Percentiles rank a stretch among this genome's conserved stretches.
Evolutionary conservation across 2,113 vertebrate species (phyloP).

Genomic region (Glareola pratincola): DNA sequence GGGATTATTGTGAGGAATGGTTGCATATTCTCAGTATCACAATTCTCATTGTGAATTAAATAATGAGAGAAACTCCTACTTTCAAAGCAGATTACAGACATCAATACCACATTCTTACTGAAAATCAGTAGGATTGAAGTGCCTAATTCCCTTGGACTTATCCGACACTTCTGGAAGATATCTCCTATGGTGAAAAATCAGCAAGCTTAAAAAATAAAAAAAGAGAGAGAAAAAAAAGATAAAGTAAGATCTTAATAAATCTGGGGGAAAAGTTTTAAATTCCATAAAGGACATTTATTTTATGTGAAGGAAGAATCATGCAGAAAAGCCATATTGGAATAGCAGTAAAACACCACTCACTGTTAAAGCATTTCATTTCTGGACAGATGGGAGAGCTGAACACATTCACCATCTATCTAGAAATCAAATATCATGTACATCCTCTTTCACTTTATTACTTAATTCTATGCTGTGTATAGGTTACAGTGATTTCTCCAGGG

Average conservation of each 20-base stretch:
- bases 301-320: not conserved
- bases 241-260: not conserved
- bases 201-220: not conserved
- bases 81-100: not conserved
- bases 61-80: not conserved
- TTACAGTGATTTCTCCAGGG: conserved; percentile 46
- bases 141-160: not conserved
- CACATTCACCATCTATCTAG: not conserved
- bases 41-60: not conserved
- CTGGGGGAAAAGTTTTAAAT: not conserved
- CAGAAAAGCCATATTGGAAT: not conserved
- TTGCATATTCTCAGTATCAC: not conserved
- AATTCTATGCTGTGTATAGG: conserved; percentile 6
- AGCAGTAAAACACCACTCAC: not conserved
- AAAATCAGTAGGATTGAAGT: not conserved
- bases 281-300: conserved; percentile 7
- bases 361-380: not conserved
- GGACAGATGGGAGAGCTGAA: conserved; percentile 31
- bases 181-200: not conserved
- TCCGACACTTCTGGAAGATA: not conserved
- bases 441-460: conserved; percentile 26
- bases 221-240: accelerated
- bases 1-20: not conserved
- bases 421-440: conserved; percentile 14
- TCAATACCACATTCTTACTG: not conserved